A percentile compares a stretch with the other conserved stretches of the same genome.
Evolutionary conservation across 2,113 vertebrate genomes (phyloP).

Genomic region (Dipodomys merriami): DNA sequence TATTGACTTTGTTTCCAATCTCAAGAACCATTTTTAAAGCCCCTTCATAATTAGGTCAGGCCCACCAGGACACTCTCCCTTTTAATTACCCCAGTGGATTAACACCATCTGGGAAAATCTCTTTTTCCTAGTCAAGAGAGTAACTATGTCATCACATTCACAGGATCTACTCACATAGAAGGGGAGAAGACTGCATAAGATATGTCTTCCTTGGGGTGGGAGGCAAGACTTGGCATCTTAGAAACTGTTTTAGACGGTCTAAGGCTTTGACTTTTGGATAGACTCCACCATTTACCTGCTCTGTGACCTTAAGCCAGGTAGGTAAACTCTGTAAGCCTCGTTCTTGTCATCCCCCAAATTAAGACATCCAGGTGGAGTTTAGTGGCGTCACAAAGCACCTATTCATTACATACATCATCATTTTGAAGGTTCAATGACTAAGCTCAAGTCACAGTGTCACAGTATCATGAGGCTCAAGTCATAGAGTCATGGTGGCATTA

Average conservation of each 20-base stretch:
- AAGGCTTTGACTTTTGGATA: neutral
- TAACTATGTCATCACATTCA: neutral
- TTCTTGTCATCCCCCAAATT: neutral
- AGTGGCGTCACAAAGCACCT: neutral
- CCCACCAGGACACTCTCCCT: neutral
- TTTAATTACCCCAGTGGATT: slow-evolving; percentile 4
- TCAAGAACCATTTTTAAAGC: neutral
- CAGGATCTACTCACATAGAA: neutral
- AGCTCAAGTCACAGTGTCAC: neutral
- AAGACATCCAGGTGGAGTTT: neutral
- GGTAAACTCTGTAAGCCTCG: neutral
- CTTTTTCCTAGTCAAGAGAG: neutral
- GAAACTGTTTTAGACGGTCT: neutral
- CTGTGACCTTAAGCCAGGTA: neutral
- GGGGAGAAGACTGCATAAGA: neutral
- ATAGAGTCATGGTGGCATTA: neutral
- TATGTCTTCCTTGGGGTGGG: too few species aligned
- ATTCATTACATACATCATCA: neutral
- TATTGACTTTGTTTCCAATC: neutral
- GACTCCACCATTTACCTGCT: neutral
- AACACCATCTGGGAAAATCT: neutral
- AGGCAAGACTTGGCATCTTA: neutral
- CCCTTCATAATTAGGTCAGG: neutral
- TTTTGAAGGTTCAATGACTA: neutral
- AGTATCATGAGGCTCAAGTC: neutral